phyloP scores from a whole-genome alignment of 2,113 vertebrate species.

The Erythrocercus mccallii region DNA sequence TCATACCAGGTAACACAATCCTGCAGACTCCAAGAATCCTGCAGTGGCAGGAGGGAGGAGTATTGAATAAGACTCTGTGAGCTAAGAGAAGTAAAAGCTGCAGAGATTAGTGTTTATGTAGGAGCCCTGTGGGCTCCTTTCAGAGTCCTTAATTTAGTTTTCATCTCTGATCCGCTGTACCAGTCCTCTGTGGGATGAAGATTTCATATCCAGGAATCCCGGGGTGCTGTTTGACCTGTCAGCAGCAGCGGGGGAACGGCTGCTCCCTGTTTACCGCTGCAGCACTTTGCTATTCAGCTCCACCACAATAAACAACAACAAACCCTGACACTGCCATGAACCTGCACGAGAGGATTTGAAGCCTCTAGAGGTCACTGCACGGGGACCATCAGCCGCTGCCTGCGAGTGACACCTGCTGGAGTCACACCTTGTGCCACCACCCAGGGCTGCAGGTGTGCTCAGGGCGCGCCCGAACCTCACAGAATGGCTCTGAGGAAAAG shows the following conservation, averaged over 20 bases:
- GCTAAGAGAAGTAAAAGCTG: neutral
- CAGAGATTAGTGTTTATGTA: neutral
- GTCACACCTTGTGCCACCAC: neutral
- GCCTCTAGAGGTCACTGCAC: constrained; percentile 24
- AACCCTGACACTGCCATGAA: neutral
- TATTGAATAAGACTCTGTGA: neutral
- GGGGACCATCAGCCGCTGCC: neutral
- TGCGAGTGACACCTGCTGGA: constrained; percentile 62
- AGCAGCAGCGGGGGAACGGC: neutral
- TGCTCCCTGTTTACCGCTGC: neutral
- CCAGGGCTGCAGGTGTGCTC: neutral
- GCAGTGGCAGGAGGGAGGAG: neutral
- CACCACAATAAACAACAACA: neutral
- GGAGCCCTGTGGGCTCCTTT: neutral
- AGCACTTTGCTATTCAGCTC: neutral
- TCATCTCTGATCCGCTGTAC: neutral
- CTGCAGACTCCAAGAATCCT: neutral
- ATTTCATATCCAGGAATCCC: neutral
- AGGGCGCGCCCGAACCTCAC: neutral
- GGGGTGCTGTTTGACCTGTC: neutral
- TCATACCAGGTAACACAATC: neutral
- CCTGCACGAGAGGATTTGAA: neutral
- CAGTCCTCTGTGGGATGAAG: neutral
- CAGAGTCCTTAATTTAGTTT: neutral
- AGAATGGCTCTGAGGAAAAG: neutral